A percentile compares a stretch with the other conserved stretches of the same genome.
phyloP scores from a whole-genome alignment of 2,888 invertebrate genomes.

The Drosophila mimica region DNA sequence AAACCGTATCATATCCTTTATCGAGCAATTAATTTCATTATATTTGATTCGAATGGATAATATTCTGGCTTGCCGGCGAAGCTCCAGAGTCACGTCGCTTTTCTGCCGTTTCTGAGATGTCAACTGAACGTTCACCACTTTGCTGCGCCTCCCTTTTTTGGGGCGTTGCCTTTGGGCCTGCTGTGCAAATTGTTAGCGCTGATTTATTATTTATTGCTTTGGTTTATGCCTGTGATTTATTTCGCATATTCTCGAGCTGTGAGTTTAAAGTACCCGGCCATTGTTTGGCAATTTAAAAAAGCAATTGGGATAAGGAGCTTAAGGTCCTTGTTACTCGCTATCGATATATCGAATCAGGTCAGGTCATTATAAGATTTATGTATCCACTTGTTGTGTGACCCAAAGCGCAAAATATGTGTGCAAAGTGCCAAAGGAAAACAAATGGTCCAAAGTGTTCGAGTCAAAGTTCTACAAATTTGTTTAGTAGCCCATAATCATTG shows the following conservation, averaged over 20 bases:
- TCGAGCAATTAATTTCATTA: conserved; percentile 71
- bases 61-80: conserved; percentile 42
- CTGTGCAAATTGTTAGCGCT: conserved; percentile 69
- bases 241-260: conserved; percentile 30
- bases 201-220: conserved; percentile 77
- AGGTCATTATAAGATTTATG: conserved; percentile 69
- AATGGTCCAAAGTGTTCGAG: background rate
- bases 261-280: conserved; percentile 49
- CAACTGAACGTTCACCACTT: conserved; percentile 39
- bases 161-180: conserved; percentile 18
- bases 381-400: conserved; percentile 53
- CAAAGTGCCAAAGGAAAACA: background rate
- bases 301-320: conserved; percentile 15
- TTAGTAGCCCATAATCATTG: background rate
- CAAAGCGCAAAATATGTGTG: conserved; percentile 3
- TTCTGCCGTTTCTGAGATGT: conserved; percentile 48
- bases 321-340: conserved; percentile 28
- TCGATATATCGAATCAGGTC: conserved; percentile 49
- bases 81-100: conserved; percentile 11
- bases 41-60: conserved; percentile 60
- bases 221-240: conserved; percentile 71
- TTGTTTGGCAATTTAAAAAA: conserved; percentile 54
- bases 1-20: conserved; percentile 34
- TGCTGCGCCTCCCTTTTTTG: background rate
- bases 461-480: background rate